Evolutionary conservation across 2,113 vertebrate genomes (phyloP).

Genomic region (Xenus cinereus): DNA sequence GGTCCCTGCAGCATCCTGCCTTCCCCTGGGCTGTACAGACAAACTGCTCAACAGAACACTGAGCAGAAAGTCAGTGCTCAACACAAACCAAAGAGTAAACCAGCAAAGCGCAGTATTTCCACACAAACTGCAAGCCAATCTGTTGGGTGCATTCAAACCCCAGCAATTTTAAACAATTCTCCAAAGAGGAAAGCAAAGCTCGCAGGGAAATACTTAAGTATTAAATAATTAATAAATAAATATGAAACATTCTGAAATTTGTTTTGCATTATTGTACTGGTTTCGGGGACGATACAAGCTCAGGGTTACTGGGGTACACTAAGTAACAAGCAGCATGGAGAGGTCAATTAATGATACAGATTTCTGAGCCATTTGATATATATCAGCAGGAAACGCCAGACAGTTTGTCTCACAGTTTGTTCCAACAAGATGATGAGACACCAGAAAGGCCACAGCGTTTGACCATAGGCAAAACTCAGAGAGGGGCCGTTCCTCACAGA

Average conservation of each 20-base stretch:
- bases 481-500: neutral
- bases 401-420: neutral
- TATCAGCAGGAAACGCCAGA: neutral
- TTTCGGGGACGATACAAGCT: neutral
- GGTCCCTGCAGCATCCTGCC: neutral
- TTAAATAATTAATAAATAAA: neutral
- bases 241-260: conserved; percentile 26
- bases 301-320: neutral
- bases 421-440: neutral
- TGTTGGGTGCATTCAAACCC: neutral
- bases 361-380: neutral
- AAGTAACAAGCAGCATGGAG: neutral
- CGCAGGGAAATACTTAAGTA: neutral
- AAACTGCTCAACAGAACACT: rapidly evolving
- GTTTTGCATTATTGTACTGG: neutral
- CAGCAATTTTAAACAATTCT: neutral
- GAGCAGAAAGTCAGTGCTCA: neutral
- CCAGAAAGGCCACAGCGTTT: neutral
- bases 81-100: neutral
- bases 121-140: neutral
- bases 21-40: neutral
- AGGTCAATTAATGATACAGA: neutral
- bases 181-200: neutral
- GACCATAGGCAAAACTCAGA: neutral
- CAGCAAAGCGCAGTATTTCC: neutral